phyloP scores from a whole-genome alignment of 2,113 vertebrate species.

The Sterrhoptilus dennistouni region DNA sequence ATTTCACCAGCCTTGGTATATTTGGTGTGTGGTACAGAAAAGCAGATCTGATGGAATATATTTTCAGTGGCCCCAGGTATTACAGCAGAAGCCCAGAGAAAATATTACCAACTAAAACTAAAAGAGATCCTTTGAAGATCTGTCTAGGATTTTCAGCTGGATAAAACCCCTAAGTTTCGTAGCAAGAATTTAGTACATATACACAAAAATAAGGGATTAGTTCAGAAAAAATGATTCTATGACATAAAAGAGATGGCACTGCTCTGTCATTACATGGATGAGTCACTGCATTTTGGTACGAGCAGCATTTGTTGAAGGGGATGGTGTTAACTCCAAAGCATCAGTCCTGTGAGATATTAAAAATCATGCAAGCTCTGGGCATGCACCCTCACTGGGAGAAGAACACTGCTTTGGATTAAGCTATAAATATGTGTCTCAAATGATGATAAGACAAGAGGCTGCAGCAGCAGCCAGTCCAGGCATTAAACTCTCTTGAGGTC shows the following conservation, averaged over 20 bases:
- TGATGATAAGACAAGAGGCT: background rate
- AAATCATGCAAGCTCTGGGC: background rate
- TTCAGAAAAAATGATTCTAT: background rate
- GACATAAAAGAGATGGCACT: background rate
- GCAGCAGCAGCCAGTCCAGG: background rate
- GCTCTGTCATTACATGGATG: background rate
- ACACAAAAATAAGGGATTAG: background rate
- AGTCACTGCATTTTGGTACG: background rate
- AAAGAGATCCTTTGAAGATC: background rate
- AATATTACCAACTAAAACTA: background rate
- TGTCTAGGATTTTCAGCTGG: background rate
- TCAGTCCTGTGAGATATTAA: background rate
- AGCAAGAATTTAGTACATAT: background rate
- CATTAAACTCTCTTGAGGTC: conserved; percentile 12
- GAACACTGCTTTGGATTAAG: background rate
- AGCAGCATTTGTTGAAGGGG: background rate
- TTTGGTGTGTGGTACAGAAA: background rate
- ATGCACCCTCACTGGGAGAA: background rate
- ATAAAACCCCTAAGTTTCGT: background rate
- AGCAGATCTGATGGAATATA: background rate
- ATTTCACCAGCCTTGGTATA: background rate
- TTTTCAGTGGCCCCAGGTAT: background rate
- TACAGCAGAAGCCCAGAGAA: background rate
- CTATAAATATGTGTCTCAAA: background rate
- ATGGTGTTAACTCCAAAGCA: background rate